Evolutionary conservation across 1,140 invertebrate genomes (phyloP).

Genomic region (Drosophila baimaii): DNA sequence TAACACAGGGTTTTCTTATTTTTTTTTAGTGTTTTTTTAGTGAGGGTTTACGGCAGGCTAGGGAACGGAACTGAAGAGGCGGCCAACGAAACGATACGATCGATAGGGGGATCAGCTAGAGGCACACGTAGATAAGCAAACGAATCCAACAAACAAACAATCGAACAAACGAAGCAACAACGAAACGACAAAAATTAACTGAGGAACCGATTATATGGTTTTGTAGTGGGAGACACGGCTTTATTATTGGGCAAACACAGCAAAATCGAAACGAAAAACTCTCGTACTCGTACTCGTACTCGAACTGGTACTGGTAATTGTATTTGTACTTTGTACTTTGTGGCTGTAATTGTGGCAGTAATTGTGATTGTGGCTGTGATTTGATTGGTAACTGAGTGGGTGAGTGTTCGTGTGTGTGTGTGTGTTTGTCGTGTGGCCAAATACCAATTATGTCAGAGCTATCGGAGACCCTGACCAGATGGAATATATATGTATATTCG

Average conservation of each 20-base stretch:
- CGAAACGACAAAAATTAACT: constrained; percentile 75
- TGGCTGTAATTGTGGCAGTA: constrained; percentile 42
- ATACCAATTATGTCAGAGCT: constrained; percentile 82
- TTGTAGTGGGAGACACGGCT: constrained; percentile 21
- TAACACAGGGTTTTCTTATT: constrained; percentile 16
- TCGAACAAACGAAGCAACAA: constrained; percentile 72
- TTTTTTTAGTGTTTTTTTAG: constrained; percentile 33
- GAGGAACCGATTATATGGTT: constrained; percentile 56
- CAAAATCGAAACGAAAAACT: constrained; percentile 54
- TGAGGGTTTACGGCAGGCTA: constrained; percentile 37
- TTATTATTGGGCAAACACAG: constrained; percentile 40
- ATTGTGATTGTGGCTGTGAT: constrained; percentile 37
- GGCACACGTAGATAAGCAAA: constrained; percentile 68
- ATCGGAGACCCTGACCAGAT: constrained; percentile 39
- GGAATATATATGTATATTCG: constrained; percentile 3
- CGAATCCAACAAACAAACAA: constrained; percentile 65
- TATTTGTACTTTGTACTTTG: constrained; percentile 37
- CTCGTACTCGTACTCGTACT: constrained; percentile 12
- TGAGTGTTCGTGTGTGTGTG: not conserved
- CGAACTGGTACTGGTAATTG: too few species aligned
- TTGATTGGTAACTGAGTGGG: constrained; percentile 26
- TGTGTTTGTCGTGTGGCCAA: constrained; percentile 52
- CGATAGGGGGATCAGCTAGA: constrained; percentile 51
- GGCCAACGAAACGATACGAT: constrained; percentile 55
- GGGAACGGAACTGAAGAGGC: constrained; percentile 48